Evolutionary conservation across 2,797 vertebrate species (phyloP).

Genomic region (Clarias platycephalus): DNA sequence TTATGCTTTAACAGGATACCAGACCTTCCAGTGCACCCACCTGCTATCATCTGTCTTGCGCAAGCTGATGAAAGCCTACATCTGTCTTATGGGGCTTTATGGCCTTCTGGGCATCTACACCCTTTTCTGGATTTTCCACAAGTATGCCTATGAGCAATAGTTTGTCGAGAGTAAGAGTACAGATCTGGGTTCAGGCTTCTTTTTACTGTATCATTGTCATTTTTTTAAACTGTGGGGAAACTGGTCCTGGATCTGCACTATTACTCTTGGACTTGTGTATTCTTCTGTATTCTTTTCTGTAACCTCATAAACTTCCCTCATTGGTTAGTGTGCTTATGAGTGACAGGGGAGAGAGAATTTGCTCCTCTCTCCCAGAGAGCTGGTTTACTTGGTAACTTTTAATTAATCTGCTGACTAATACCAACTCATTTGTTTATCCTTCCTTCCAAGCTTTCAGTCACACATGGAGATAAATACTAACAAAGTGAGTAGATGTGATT

Average conservation of each 20-base stretch:
- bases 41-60: conserved; percentile 76
- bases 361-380: not conserved
- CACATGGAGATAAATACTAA: not conserved
- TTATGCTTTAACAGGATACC: conserved; percentile 71
- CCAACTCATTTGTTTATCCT: conserved; percentile 32
- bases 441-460: conserved; percentile 13
- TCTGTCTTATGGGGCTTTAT: conserved; percentile 74
- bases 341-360: not conserved
- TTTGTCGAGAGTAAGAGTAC: not conserved
- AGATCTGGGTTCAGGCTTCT: conserved; percentile 1
- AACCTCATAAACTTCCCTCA: not conserved
- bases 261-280: not conserved
- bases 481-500: conserved; percentile 9
- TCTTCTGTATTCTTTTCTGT: not conserved
- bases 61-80: conserved; percentile 76
- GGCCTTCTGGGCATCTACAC: conserved; percentile 75
- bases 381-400: not conserved
- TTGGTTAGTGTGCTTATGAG: not conserved
- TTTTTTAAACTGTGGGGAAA: not conserved
- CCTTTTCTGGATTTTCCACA: conserved; percentile 76
- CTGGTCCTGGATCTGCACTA: not conserved
- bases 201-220: not conserved
- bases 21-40: conserved; percentile 77
- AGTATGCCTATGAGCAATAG: conserved; percentile 57
- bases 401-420: conserved; percentile 19